Base-by-base conservation (phyloP, 2,797 vertebrate species). In the Zenarchopterus dispar region DNA sequence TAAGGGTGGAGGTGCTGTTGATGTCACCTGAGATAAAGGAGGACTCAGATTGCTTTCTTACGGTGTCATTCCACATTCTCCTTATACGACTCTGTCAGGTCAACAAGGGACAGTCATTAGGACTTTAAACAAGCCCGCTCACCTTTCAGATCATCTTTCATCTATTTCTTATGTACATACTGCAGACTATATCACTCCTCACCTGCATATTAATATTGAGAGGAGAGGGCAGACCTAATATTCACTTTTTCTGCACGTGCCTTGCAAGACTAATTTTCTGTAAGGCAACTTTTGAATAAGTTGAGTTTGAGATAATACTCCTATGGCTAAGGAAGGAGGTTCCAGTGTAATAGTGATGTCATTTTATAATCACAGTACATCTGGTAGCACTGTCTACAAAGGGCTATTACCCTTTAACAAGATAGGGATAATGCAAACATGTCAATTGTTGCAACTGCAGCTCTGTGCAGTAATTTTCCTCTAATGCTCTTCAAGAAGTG, bases 1-100 rank as follows among this genome's bases (percentile, higher is more conserved):
- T 99, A 95, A 99, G 97, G 88, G 97, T 98, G 91, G 97, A 99
- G 93, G 97, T 97, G 93, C 97, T 99, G 96, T 99, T 99, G 95
- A 99, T 98, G 95, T 99, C 97, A 96, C 97, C 97, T 97, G 97
- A 99, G 96, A 99, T 99, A 96, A 99, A 99, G 91, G 97, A 99
- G 33, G 97, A 99, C 94, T 99, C 97, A 49, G 97, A 97, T 82
- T 99, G 97, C 92, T 99, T 99, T 93, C 97, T 96, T 93, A 99
- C 97, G 92, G 97, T 99, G 94, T 99, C 97, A 92, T 99, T 99
- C 97, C 97, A 99, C 97, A 99, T 99, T 92, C 97, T 97, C 88
- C 97, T 96, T 93, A 99, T 99, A 90, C 97, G 97, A 92, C 97
- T 99, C 97, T 99, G 94, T 94, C 87, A 89, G 93, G 92, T 75